phyloP scores from a whole-genome alignment of 2,888 invertebrate species.

The Erebia epiphron region DNA sequence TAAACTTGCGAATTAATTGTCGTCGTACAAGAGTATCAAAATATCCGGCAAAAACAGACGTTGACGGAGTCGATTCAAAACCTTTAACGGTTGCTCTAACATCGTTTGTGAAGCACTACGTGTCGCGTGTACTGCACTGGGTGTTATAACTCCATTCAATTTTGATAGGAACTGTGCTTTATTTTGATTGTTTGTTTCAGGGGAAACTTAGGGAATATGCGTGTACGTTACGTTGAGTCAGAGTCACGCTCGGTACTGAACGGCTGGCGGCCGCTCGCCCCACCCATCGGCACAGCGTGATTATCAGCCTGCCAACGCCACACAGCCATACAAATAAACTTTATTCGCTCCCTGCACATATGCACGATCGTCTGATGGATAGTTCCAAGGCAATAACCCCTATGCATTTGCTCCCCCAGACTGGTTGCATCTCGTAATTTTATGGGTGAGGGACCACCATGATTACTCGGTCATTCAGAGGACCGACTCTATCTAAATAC shows the following conservation, averaged over 20 bases:
- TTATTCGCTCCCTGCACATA: conserved; percentile 78
- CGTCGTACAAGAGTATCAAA: conserved; percentile 77
- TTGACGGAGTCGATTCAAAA: conserved; percentile 69
- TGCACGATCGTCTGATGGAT: conserved; percentile 67
- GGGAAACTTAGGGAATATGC: conserved; percentile 30
- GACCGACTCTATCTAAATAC: conserved; percentile 30
- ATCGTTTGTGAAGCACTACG: conserved; percentile 58
- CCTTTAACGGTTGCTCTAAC: conserved; percentile 73
- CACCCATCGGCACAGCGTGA: conserved; percentile 71
- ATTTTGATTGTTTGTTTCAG: conserved; percentile 28
- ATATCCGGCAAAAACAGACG: conserved; percentile 69
- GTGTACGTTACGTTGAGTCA: conserved; percentile 51
- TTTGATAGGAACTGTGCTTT: conserved; percentile 25
- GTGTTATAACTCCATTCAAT: conserved; percentile 32
- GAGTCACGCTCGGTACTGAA: conserved; percentile 66
- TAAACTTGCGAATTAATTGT: conserved; percentile 55
- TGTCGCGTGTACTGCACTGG: conserved; percentile 29
- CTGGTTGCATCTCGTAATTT: conserved; percentile 74
- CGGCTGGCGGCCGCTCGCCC: conserved; percentile 64
- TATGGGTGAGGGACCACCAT: conserved; percentile 71
- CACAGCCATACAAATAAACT: conserved; percentile 77
- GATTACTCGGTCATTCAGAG: conserved; percentile 61
- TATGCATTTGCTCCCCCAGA: conserved; percentile 71
- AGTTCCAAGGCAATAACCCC: conserved; percentile 79
- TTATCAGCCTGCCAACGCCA: conserved; percentile 71